Evolutionary conservation across 1,140 invertebrate species (phyloP).

Genomic region (Caerostris extrusa): DNA sequence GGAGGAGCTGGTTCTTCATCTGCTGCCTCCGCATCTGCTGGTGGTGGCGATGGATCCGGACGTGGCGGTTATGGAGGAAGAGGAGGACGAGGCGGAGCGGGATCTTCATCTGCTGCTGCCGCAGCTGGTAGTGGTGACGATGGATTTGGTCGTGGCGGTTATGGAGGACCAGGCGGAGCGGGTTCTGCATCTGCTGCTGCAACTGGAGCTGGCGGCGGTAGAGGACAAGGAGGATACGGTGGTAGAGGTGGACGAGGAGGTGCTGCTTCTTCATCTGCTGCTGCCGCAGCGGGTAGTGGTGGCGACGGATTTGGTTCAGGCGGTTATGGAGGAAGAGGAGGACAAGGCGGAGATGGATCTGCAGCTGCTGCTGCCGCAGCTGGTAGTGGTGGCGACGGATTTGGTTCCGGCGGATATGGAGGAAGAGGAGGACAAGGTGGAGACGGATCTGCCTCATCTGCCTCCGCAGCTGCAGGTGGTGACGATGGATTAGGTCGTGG

Average conservation of each 20-base stretch:
- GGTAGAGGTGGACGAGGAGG: too few species aligned
- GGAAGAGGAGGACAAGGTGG: too few species aligned
- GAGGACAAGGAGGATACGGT: background rate
- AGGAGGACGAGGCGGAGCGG: background rate
- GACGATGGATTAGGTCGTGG: too few species aligned
- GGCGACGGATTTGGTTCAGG: background rate
- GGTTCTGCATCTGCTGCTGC: background rate
- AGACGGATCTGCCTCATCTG: too few species aligned
- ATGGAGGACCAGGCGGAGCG: too few species aligned
- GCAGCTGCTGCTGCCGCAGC: too few species aligned
- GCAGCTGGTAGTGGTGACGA: background rate
- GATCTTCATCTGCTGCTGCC: background rate
- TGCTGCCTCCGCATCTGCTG: background rate
- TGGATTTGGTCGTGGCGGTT: too few species aligned
- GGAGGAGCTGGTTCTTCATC: background rate
- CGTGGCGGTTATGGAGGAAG: background rate
- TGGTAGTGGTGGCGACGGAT: too few species aligned
- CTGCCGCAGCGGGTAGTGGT: background rate
- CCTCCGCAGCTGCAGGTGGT: too few species aligned
- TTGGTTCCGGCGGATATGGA: too few species aligned
- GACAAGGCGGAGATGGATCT: background rate
- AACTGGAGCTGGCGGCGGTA: background rate
- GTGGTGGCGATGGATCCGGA: background rate
- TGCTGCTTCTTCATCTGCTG: background rate
- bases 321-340: background rate